phyloP scores from a whole-genome alignment of 2,113 vertebrate species.

The Gadus macrocephalus region DNA sequence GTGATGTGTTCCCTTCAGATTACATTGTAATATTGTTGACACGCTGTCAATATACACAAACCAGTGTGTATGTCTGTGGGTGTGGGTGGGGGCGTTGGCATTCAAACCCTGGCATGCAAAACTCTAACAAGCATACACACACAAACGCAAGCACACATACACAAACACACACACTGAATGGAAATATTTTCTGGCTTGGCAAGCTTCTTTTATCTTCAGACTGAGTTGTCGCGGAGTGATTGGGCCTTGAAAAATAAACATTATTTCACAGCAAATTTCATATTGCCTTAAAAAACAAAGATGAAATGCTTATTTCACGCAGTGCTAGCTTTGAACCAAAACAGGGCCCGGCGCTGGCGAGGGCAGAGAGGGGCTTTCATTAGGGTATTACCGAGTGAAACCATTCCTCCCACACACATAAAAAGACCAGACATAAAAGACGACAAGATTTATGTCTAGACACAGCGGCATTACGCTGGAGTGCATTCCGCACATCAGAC shows the following conservation, averaged over 20 bases:
- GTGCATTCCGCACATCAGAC: too few relatives aligned
- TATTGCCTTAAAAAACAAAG: slow-evolving; percentile 14
- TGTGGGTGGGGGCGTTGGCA: background rate
- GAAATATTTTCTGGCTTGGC: slow-evolving; percentile 39
- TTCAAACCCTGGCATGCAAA: too few relatives aligned
- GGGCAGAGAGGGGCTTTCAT: background rate
- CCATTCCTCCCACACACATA: too few relatives aligned
- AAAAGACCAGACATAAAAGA: too few relatives aligned
- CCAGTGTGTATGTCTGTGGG: slow-evolving; percentile 13
- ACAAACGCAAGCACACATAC: background rate
- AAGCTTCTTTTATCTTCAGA: slow-evolving; percentile 22
- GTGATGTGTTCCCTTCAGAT: slow-evolving; percentile 25
- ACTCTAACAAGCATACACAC: background rate
- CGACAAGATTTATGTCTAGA: too few relatives aligned
- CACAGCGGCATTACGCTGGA: too few relatives aligned
- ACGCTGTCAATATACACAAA: slow-evolving; percentile 21
- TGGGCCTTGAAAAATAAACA: slow-evolving; percentile 11
- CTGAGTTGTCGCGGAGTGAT: slow-evolving; percentile 17
- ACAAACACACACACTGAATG: slow-evolving; percentile 33
- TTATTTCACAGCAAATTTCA: slow-evolving; percentile 17
- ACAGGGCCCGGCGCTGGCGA: background rate
- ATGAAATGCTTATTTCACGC: slow-evolving; percentile 15
- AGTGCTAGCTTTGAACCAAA: slow-evolving; percentile 6
- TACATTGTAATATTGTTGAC: slow-evolving; percentile 23
- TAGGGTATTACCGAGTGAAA: too few relatives aligned